Evolutionary conservation across 2,113 vertebrate genomes (phyloP).

Genomic region (Macrotus californicus): DNA sequence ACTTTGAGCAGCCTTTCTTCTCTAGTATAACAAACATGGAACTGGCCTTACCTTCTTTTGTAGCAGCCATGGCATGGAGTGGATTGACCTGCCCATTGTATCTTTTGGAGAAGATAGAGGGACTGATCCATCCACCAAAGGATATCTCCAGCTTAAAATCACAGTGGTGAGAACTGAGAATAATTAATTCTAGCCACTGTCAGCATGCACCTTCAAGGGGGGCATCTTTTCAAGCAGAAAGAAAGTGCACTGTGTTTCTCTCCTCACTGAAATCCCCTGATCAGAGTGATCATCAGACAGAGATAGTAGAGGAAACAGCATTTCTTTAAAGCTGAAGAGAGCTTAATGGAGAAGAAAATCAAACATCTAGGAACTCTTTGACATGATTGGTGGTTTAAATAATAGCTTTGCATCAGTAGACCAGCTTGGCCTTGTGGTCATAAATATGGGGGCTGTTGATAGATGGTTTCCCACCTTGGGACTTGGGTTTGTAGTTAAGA

Average conservation of each 20-base stretch:
- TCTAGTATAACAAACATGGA: neutral
- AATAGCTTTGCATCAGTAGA: neutral
- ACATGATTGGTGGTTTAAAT: neutral
- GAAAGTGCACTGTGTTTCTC: fast-evolving
- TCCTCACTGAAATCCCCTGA: neutral
- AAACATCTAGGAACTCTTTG: neutral
- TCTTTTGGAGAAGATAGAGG: neutral
- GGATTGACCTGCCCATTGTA: fast-evolving
- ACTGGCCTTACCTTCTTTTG: neutral
- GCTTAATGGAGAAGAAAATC: neutral
- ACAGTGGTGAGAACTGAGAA: neutral
- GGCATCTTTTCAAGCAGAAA: neutral
- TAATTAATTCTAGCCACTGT: too few relatives aligned
- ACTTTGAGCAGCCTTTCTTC: neutral
- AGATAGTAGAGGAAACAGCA: neutral
- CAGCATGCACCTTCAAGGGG: neutral
- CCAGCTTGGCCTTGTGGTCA: neutral
- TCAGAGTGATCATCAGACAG: neutral
- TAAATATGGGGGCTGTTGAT: constrained; percentile 41
- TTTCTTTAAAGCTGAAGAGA: neutral
- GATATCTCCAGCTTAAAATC: neutral
- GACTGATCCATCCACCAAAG: fast-evolving
- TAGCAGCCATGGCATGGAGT: neutral
- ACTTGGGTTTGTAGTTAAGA: neutral
- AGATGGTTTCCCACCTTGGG: constrained; percentile 35